Base-by-base conservation (phyloP, 2,888 invertebrate genomes). In the Encarsia formosa region DNA sequence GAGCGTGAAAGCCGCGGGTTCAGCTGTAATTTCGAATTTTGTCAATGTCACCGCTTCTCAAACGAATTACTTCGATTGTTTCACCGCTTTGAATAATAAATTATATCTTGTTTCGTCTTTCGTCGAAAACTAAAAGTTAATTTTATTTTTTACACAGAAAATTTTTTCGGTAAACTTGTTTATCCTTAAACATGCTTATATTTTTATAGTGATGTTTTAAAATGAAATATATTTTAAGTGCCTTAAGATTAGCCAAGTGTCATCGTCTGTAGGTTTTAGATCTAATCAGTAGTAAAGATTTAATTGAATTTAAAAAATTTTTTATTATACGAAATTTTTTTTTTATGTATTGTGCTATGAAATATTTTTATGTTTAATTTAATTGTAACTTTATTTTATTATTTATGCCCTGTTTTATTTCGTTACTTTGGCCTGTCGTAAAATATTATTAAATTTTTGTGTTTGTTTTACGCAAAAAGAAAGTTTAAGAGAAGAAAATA, bases 401-500 rank as follows among this genome's bases (percentile, higher is more conserved):
- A 23, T 22, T 13, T 8, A 20, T 8, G 22, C 16, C 32, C 9
- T 23, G 39, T 50, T 13, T 48, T 51, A n/a, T 35, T 48, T 32
- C 18, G 26, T 39, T 22, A 49, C 48, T 50, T 47, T 50, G n/a
- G 47, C 50, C 26, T 54, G 54, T 42, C 43, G 13, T 42, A 43
- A 31, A 38, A 15, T 47, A 44, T 15, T 16, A 20, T 44, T 23
- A 19, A 23, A 15, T 16, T 4, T 24, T 23, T 15, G 18, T 18
- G 9, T 47, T 43, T 39, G 9, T 29, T 42, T 41, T 38, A 5
- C 47, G 35, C 51, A 48, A 13, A 35, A 22, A 47, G 38, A 48
- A 44, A 47, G 32, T 51, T 41, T 38, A 41, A 55, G 48, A 55
- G 51, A 51, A 55, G 51, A 51, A 49, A 56, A 49, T 42, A 34